Evolutionary conservation across 2,113 vertebrate genomes (phyloP).

Genomic region (Perccottus glenii): DNA sequence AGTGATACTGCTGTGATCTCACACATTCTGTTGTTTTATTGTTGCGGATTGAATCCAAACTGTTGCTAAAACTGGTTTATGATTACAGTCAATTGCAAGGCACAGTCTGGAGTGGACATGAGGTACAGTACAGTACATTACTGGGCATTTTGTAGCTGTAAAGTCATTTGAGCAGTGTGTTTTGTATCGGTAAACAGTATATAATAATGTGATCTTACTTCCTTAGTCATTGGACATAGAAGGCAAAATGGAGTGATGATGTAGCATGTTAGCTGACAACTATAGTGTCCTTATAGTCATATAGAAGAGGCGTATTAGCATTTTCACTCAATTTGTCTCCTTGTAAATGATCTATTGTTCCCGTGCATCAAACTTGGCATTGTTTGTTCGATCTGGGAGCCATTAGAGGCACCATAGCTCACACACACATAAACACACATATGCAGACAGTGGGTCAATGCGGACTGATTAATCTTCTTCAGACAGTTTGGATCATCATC

Average conservation of each 20-base stretch:
- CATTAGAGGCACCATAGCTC: not conserved
- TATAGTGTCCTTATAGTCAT: too few relatives aligned
- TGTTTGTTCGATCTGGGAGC: slow-evolving; percentile 40
- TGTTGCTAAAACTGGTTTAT: not conserved
- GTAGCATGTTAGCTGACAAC: too few relatives aligned
- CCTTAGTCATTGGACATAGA: too few relatives aligned
- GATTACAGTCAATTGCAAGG: slow-evolving; percentile 3
- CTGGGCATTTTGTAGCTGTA: not conserved
- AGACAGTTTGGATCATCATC: slow-evolving; percentile 37
- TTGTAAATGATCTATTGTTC: slow-evolving; percentile 32
- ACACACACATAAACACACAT: slow-evolving; percentile 5
- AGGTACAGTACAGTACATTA: not conserved
- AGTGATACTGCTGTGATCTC: not conserved
- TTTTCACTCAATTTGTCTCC: not conserved
- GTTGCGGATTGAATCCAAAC: not conserved
- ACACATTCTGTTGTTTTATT: not conserved
- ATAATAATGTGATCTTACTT: too few relatives aligned
- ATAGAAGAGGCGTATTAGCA: not conserved
- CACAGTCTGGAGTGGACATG: not conserved
- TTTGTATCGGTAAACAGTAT: too few relatives aligned
- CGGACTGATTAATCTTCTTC: slow-evolving; percentile 35
- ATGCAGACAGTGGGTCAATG: slow-evolving; percentile 5
- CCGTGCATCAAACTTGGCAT: slow-evolving; percentile 34
- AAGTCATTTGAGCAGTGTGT: too few relatives aligned
- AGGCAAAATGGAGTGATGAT: too few relatives aligned